Evolutionary conservation across 2,797 vertebrate genomes (phyloP).

Genomic region (Enteromius paludinosus): DNA sequence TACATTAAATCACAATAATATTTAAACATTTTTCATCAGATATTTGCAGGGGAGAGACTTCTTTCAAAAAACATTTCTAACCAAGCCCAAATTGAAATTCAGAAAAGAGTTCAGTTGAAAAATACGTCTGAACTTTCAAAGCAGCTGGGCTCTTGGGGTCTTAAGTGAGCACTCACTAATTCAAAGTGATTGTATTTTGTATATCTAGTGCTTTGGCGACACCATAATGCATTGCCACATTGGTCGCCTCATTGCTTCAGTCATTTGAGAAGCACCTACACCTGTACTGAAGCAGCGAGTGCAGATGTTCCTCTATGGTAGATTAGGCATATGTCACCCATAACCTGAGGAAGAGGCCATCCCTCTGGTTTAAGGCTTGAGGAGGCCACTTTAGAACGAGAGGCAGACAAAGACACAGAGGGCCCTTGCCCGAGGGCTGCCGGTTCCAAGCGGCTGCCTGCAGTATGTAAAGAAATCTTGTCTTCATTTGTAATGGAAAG

Average conservation of each 20-base stretch:
- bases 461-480: slow-evolving; percentile 71
- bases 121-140: slow-evolving; percentile 12
- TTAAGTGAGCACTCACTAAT: slow-evolving; percentile 39
- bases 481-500: slow-evolving; percentile 73
- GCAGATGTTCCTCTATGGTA: slow-evolving; percentile 68
- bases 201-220: slow-evolving; percentile 48
- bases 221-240: slow-evolving; percentile 51
- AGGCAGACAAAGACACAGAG: slow-evolving; percentile 63
- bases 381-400: slow-evolving; percentile 65
- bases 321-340: slow-evolving; percentile 68
- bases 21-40: neutral
- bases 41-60: neutral
- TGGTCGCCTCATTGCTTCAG: slow-evolving; percentile 55
- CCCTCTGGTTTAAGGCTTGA: slow-evolving; percentile 58
- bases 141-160: neutral
- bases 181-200: slow-evolving; percentile 55
- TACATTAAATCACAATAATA: neutral
- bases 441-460: slow-evolving; percentile 64
- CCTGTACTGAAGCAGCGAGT: slow-evolving; percentile 60
- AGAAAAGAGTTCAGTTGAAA: neutral
- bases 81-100: neutral
- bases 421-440: slow-evolving; percentile 64
- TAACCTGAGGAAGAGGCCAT: slow-evolving; percentile 65
- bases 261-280: slow-evolving; percentile 64
- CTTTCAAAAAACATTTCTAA: neutral